Evolutionary conservation across 2,113 vertebrate species (phyloP).

Genomic region (Chaetops frenatus): DNA sequence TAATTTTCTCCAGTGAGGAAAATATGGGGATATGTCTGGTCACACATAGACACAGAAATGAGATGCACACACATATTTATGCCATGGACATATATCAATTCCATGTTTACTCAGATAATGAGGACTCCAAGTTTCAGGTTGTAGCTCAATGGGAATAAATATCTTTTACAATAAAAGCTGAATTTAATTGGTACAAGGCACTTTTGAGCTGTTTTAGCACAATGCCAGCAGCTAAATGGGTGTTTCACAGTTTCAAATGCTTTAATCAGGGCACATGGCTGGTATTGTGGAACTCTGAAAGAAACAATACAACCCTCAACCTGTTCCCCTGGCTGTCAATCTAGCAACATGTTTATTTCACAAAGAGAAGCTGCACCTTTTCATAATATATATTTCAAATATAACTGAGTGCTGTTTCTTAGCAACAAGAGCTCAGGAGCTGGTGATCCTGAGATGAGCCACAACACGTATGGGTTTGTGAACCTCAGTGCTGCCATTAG

Average conservation of each 20-base stretch:
- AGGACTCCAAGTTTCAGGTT: background rate
- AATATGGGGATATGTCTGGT: background rate
- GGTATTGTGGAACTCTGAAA: background rate
- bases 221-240: background rate
- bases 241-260: background rate
- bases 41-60: background rate
- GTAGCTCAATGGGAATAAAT: background rate
- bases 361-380: slow-evolving; percentile 8
- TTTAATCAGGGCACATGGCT: background rate
- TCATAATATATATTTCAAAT: slow-evolving; percentile 38
- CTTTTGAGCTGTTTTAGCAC: background rate
- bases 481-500: background rate
- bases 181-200: background rate
- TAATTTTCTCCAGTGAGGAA: background rate
- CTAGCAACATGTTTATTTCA: slow-evolving; percentile 1
- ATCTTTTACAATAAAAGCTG: background rate
- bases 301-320: background rate
- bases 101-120: background rate
- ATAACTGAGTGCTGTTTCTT: background rate
- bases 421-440: background rate
- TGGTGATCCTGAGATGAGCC: background rate
- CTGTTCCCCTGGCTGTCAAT: slow-evolving; percentile 2
- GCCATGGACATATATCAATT: accelerated
- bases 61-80: accelerated
- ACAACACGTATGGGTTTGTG: background rate